phyloP scores from a whole-genome alignment of 2,113 vertebrate genomes.

The Heterotilapia buettikoferi region DNA sequence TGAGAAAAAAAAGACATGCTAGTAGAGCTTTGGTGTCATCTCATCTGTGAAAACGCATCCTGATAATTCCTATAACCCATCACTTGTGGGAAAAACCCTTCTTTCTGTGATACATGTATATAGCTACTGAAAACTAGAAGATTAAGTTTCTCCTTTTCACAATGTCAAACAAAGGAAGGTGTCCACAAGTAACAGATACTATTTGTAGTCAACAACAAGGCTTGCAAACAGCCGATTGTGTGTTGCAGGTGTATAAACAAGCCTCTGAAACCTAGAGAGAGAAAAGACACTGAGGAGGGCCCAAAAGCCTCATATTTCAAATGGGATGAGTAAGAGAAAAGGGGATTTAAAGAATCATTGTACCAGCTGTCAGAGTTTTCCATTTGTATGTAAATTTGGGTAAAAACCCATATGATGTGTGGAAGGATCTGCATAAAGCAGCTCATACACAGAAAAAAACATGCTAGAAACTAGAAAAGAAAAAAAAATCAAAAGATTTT shows the following conservation, averaged over 20 bases:
- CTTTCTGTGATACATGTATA: background rate
- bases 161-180: background rate
- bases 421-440: background rate
- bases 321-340: background rate
- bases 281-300: background rate
- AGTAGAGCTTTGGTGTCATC: background rate
- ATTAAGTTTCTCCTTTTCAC: slow-evolving; percentile 18
- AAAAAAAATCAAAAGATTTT: background rate
- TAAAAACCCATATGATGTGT: slow-evolving; percentile 8
- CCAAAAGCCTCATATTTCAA: background rate
- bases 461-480: background rate
- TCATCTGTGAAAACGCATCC: background rate
- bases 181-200: background rate
- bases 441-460: background rate
- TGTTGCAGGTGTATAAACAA: background rate
- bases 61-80: background rate
- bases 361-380: slow-evolving; percentile 18
- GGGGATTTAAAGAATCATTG: background rate
- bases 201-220: background rate
- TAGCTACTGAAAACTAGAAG: background rate
- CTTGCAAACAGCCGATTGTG: background rate
- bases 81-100: background rate
- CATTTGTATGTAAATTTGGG: slow-evolving; percentile 34
- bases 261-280: background rate
- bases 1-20: background rate